phyloP scores from a whole-genome alignment of 2,797 vertebrate species.

The Megaceryle alcyon region DNA sequence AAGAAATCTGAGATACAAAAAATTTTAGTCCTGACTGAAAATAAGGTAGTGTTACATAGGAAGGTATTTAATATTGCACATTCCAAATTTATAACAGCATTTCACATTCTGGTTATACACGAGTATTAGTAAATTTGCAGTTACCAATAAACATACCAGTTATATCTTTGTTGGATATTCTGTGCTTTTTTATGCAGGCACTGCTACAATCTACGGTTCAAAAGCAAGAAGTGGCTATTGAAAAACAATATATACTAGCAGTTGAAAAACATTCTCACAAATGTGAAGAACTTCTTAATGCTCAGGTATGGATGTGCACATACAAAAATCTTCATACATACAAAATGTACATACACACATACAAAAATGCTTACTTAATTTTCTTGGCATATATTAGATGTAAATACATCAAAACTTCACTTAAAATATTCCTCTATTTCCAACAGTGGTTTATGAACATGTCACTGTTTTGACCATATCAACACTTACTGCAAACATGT shows the following conservation, averaged over 20 bases:
- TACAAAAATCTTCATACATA: not conserved
- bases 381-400: not conserved
- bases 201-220: conserved; percentile 78
- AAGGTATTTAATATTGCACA: conserved; percentile 35
- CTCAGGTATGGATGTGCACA: conserved; percentile 69
- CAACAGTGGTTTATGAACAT: not conserved
- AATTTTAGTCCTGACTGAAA: conserved; percentile 33
- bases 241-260: conserved; percentile 76
- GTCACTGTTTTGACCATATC: not conserved
- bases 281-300: conserved; percentile 78
- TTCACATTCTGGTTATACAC: conserved; percentile 22
- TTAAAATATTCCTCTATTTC: not conserved
- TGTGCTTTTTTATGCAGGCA: conserved; percentile 67
- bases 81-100: conserved; percentile 24
- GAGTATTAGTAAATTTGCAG: not conserved
- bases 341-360: not conserved
- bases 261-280: conserved; percentile 79
- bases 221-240: conserved; percentile 75
- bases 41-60: conserved; percentile 41
- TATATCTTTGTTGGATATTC: not conserved
- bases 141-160: not conserved
- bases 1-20: conserved; percentile 54
- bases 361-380: not conserved
- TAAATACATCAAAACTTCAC: not conserved
- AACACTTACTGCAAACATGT: not conserved